A percentile compares a stretch with the other conserved stretches of the same genome.
These are phyloP conservation scores for Eclectus roratus DNA, from an alignment of 2,113 vertebrate species.

Conservation along the genomic window DNA sequence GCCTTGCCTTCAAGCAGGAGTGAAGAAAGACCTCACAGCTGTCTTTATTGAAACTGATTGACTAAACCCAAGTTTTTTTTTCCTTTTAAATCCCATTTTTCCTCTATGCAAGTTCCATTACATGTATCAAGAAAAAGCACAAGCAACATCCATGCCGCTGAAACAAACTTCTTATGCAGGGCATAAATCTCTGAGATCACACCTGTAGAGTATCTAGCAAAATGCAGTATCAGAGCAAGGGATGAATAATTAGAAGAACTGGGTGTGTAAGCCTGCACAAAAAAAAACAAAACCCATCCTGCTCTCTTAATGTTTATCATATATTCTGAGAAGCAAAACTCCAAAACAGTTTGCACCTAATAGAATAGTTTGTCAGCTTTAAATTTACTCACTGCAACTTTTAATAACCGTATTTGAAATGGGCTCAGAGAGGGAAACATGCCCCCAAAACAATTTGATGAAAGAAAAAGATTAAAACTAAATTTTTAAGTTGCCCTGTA, in stretches of 20 bases:
- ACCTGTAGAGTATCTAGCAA: not conserved
- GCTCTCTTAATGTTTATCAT: not conserved
- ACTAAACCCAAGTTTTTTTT: not conserved
- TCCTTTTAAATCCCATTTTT: not conserved
- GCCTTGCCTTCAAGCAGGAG: not conserved
- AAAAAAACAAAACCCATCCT: not conserved
- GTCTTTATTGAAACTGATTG: not conserved
- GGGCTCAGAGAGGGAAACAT: not conserved
- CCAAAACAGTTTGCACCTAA: not conserved
- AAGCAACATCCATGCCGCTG: not conserved
- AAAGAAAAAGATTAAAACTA: not conserved
- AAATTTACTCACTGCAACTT: not conserved
- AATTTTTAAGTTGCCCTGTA: conserved; percentile 31
- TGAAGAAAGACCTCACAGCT: not conserved
- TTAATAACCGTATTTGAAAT: conserved; percentile 11
- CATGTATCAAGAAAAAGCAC: not conserved
- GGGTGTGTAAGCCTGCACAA: not conserved
- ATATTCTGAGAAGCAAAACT: conserved; percentile 8
- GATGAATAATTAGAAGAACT: not conserved
- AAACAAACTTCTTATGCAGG: not conserved
- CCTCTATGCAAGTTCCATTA: not conserved
- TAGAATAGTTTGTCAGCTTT: not conserved
- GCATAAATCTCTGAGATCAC: not conserved
- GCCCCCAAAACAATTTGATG: not conserved
- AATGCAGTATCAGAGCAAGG: not conserved